phyloP scores from a whole-genome alignment of 2,113 vertebrate genomes.

The Thalassoma bifasciatum region DNA sequence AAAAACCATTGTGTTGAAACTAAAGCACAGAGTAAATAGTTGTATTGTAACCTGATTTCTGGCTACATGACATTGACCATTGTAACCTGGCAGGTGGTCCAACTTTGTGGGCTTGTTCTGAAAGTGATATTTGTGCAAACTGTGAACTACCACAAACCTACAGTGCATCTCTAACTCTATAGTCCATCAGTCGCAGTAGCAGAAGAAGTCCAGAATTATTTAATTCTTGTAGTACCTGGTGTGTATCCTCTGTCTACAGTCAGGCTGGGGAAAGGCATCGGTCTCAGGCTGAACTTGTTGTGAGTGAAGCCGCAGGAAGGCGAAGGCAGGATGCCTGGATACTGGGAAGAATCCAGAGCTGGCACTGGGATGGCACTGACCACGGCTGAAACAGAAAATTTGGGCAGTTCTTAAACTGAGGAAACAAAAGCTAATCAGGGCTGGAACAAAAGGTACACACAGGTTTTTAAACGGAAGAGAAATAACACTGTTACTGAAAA shows the following conservation, averaged over 20 bases:
- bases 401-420: background rate
- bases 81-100: too few species aligned
- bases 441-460: too few species aligned
- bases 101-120: too few species aligned
- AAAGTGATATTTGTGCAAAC: too few species aligned
- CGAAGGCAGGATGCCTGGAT: conserved; percentile 91
- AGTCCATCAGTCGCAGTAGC: too few species aligned
- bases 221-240: conserved; percentile 77
- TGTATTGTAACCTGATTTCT: too few species aligned
- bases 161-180: background rate
- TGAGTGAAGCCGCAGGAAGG: conserved; percentile 92
- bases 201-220: background rate
- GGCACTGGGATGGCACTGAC: conserved; percentile 96
- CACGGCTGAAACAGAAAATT: conserved; percentile 82
- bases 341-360: conserved; percentile 92
- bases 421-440: background rate
- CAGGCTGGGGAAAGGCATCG: conserved; percentile 91
- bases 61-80: too few species aligned
- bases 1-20: too few species aligned
- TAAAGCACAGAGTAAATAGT: too few species aligned
- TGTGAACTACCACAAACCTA: too few species aligned
- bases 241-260: conserved; percentile 90
- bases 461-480: too few species aligned
- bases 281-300: conserved; percentile 91
- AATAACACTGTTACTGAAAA: background rate